A percentile compares a stretch with the other conserved stretches of the same genome.
Conservation (phyloP, 2,797 vertebrate genomes). For the Epinephelus awoara region DNA sequence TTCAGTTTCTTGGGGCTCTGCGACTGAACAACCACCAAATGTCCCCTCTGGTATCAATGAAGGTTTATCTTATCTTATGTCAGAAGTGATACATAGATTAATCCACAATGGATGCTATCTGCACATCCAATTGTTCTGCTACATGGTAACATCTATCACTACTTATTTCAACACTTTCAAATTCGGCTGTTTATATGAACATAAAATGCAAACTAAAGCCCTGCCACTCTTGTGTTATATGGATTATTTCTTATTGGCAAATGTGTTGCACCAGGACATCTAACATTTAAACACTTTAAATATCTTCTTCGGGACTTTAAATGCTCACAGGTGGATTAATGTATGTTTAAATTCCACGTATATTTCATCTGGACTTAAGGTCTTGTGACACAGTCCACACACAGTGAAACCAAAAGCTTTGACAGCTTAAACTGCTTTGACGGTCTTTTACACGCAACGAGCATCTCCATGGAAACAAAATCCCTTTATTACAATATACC, state of each 20-base stretch:
- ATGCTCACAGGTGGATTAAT: neutral
- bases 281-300: neutral
- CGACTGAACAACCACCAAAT: too few relatives aligned
- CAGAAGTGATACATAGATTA: neutral
- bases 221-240: neutral
- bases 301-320: neutral
- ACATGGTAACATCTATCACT: neutral
- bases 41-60: too few relatives aligned
- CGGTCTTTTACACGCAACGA: conserved; percentile 1
- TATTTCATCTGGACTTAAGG: neutral
- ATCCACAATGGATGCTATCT: neutral
- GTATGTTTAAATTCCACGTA: neutral
- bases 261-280: neutral
- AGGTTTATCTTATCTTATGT: too few relatives aligned
- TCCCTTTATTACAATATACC: rapidly evolving
- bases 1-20: neutral
- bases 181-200: neutral
- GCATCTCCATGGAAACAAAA: neutral
- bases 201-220: neutral
- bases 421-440: neutral
- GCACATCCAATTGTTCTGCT: neutral
- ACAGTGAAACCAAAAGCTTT: conserved; percentile 28
- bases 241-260: neutral
- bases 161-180: neutral
- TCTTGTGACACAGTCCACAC: too few relatives aligned